phyloP scores from a whole-genome alignment of 2,797 vertebrate genomes.

The Sebastes elongatus region DNA sequence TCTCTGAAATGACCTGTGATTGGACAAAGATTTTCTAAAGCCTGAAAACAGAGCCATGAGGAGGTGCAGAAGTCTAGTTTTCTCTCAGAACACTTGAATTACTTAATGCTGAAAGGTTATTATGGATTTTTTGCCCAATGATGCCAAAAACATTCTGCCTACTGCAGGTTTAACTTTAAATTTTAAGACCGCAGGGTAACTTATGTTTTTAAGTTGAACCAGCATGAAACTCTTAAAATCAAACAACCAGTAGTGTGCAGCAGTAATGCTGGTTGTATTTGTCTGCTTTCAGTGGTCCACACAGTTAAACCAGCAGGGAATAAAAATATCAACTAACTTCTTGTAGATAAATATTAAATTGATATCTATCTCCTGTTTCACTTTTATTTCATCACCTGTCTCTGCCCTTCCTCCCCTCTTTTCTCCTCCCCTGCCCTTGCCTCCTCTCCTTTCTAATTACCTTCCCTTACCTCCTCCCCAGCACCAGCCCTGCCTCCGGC shows the following conservation, averaged over 20 bases:
- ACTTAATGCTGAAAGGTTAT: too few species aligned
- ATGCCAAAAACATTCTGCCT: too few species aligned
- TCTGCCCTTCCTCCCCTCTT: neutral
- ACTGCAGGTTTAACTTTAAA: neutral
- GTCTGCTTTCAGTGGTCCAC: neutral
- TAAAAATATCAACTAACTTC: neutral
- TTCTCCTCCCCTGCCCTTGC: neutral
- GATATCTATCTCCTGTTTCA: neutral
- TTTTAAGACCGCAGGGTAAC: neutral
- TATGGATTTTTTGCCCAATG: too few species aligned
- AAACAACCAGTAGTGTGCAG: neutral
- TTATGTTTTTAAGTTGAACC: neutral
- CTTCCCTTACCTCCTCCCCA: neutral
- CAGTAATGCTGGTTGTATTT: neutral
- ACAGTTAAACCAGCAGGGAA: neutral
- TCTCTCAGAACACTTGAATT: too few species aligned
- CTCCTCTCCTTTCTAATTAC: constrained; percentile 15
- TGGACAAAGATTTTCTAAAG: too few species aligned
- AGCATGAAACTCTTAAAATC: neutral
- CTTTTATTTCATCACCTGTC: neutral
- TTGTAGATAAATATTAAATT: neutral
- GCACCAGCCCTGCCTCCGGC: neutral
- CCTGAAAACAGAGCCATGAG: too few species aligned
- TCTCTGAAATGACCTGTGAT: too few species aligned
- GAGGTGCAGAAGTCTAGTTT: too few species aligned